A percentile compares a stretch with the other conserved stretches of the same genome.
Evolutionary conservation across 2,113 vertebrate species (phyloP).

Genomic region (Leptodactylus fuscus): DNA sequence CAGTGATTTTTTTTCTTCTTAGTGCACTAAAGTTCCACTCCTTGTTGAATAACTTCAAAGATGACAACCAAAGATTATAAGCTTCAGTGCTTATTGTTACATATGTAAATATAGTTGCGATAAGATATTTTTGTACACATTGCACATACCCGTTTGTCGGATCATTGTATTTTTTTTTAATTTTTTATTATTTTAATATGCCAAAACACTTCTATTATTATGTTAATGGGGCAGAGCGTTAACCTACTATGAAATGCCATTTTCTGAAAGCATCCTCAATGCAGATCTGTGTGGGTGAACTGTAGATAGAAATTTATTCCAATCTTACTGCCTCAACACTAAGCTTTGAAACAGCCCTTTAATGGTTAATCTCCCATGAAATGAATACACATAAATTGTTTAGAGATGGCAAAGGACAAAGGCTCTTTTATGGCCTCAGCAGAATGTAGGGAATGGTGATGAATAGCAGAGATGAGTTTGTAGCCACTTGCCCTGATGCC

Average conservation of each 20-base stretch:
- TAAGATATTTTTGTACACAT: constrained; percentile 81
- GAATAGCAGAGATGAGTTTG: constrained; percentile 31
- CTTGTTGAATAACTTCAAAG: not conserved
- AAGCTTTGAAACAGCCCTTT: constrained; percentile 29
- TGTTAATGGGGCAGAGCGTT: constrained; percentile 63
- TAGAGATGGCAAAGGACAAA: constrained; percentile 44
- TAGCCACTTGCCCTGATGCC: constrained; percentile 38
- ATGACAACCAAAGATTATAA: constrained; percentile 21
- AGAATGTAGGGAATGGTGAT: constrained; percentile 37
- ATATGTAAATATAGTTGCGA: constrained; percentile 77
- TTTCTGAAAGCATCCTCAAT: constrained; percentile 50
- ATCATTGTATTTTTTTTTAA: constrained; percentile 73
- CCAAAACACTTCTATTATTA: constrained; percentile 67
- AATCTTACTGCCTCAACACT: constrained; percentile 12
- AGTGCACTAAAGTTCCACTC: not conserved
- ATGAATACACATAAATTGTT: constrained; percentile 51
- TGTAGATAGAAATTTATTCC: constrained; percentile 38
- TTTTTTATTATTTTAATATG: constrained; percentile 76
- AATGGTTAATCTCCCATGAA: constrained; percentile 50
- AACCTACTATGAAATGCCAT: constrained; percentile 62
- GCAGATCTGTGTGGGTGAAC: constrained; percentile 28
- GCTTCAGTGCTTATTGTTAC: constrained; percentile 34
- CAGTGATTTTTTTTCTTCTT: not conserved
- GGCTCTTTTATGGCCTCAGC: constrained; percentile 18
- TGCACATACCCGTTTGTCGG: constrained; percentile 67